Conservation (phyloP, 2,888 invertebrate species). For the Chymomyza caudatula region DNA sequence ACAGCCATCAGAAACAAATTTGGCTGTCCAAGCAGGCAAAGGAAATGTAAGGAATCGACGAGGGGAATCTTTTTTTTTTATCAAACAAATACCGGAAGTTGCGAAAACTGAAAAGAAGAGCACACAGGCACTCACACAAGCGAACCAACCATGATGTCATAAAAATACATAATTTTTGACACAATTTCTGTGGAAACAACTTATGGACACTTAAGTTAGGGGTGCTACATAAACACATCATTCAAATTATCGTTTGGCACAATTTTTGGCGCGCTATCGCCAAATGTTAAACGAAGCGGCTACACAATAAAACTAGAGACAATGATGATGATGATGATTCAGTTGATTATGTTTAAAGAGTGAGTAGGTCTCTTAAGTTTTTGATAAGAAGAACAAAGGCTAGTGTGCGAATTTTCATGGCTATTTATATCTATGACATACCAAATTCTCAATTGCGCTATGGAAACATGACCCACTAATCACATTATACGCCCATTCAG, state of each 20-base stretch:
- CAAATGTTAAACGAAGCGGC: background rate
- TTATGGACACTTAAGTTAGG: background rate
- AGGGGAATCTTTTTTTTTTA: background rate
- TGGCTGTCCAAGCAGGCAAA: background rate
- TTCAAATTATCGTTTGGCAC: conserved; percentile 53
- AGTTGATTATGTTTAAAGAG: background rate
- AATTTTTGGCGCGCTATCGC: conserved; percentile 33
- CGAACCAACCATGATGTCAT: background rate
- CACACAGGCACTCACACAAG: background rate
- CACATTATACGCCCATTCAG: background rate
- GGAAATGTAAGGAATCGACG: background rate
- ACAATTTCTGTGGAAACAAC: background rate
- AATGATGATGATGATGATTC: background rate
- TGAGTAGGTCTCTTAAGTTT: background rate
- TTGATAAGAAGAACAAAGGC: background rate
- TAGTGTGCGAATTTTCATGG: background rate
- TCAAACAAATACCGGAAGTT: background rate
- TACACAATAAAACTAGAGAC: background rate
- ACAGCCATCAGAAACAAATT: background rate
- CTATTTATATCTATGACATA: background rate
- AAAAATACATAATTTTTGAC: background rate
- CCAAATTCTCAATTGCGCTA: background rate
- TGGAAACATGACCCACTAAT: background rate
- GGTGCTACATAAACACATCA: conserved; percentile 1
- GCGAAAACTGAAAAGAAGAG: conserved; percentile 19